These are phyloP conservation scores for Drosophila antonietae DNA, from an alignment of 2,888 invertebrate genomes.

Conservation along the genomic window DNA sequence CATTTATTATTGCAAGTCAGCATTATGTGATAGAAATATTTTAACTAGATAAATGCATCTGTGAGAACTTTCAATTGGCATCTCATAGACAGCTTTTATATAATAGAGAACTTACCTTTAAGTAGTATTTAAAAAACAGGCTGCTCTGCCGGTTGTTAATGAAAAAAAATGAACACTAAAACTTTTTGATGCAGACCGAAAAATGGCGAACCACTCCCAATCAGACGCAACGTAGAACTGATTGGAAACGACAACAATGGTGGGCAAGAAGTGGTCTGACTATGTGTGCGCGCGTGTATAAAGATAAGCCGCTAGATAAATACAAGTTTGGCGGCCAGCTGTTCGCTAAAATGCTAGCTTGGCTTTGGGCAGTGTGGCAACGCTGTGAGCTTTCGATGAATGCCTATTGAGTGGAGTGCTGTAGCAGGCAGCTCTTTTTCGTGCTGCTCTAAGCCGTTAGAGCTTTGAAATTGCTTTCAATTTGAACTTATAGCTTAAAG, in stretches of 20 bases:
- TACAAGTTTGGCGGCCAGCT: slow-evolving; percentile 62
- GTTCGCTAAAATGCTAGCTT: slow-evolving; percentile 18
- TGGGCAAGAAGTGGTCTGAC: slow-evolving; percentile 52
- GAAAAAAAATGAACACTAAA: slow-evolving; percentile 28
- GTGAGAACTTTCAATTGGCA: background rate
- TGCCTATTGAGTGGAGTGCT: slow-evolving; percentile 24
- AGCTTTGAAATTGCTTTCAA: slow-evolving; percentile 16
- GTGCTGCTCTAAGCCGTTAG: slow-evolving; percentile 16
- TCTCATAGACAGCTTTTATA: slow-evolving; percentile 17
- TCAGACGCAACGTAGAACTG: slow-evolving; percentile 62
- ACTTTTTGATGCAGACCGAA: slow-evolving; percentile 38
- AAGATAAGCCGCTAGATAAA: slow-evolving; percentile 67
- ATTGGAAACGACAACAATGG: slow-evolving; percentile 56
- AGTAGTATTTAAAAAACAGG: slow-evolving; percentile 31
- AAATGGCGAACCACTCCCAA: slow-evolving; percentile 66
- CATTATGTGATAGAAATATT: slow-evolving; percentile 24
- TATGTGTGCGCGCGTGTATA: slow-evolving; percentile 37
- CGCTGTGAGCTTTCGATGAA: slow-evolving; percentile 40
- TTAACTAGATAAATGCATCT: slow-evolving; percentile 3
- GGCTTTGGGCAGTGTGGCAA: slow-evolving; percentile 33
- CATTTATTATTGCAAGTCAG: slow-evolving; percentile 51
- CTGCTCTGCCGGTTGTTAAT: slow-evolving; percentile 50
- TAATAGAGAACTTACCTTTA: slow-evolving; percentile 59
- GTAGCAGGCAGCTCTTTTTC: slow-evolving; percentile 22
- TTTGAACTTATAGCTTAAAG: background rate